Evolutionary conservation across 1,140 invertebrate genomes (phyloP).

Genomic region (Ditylenchus dipsaci): DNA sequence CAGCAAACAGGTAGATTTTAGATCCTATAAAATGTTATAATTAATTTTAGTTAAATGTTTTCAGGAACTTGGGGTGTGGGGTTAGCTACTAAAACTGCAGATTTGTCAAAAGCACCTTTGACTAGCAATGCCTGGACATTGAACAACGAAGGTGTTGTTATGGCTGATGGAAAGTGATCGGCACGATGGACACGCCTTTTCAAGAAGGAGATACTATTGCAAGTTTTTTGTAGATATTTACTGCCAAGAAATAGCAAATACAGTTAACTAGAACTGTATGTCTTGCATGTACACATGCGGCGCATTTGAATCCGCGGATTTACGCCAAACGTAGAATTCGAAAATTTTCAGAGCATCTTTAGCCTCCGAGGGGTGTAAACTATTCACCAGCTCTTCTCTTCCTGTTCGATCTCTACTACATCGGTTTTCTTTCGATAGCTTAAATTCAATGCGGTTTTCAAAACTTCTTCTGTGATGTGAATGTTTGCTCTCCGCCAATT

Average conservation of each 20-base stretch:
- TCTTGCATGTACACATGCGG: too few species aligned
- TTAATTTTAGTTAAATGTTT: constrained; percentile 12
- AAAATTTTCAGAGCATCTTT: too few species aligned
- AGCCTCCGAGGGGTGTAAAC: too few species aligned
- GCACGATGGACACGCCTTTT: constrained; percentile 66
- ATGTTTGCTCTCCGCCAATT: too few species aligned
- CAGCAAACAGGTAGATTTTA: constrained; percentile 75
- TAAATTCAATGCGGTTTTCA: too few species aligned
- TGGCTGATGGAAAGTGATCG: constrained; percentile 76
- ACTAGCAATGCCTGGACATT: constrained; percentile 85
- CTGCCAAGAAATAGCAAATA: background rate
- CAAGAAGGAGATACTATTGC: constrained; percentile 92
- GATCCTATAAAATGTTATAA: constrained; percentile 10
- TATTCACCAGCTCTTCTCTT: too few species aligned
- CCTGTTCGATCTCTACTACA: too few species aligned
- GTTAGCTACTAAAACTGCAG: constrained; percentile 77
- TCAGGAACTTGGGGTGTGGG: constrained; percentile 83
- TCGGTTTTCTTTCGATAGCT: too few species aligned
- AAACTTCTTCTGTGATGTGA: too few species aligned
- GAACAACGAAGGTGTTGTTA: constrained; percentile 78
- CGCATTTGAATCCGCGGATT: too few species aligned
- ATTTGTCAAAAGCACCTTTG: constrained; percentile 77
- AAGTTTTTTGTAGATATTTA: constrained; percentile 52
- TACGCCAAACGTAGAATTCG: too few species aligned
- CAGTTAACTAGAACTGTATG: too few species aligned